Evolutionary conservation across 37 sponge, comb jelly and placozoan genomes (phyloP).

Genomic region (Spongia lamella): DNA sequence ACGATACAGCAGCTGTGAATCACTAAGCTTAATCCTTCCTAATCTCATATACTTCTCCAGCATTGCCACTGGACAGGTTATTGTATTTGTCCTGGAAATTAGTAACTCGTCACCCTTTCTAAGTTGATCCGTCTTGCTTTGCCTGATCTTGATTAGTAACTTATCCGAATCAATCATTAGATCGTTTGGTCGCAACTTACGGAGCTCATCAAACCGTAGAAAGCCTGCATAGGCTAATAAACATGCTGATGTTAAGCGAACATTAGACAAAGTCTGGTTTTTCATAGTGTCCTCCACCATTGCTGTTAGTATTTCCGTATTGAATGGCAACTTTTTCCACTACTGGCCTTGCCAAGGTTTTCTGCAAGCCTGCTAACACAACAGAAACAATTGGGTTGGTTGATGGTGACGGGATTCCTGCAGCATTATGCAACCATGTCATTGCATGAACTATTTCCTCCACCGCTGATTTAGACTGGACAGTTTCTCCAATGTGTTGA

Average conservation of each 20-base stretch:
- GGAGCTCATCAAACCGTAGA: conserved; percentile 18
- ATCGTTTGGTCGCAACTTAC: background rate
- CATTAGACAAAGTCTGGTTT: too few species aligned
- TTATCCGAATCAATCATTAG: too few species aligned
- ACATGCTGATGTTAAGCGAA: too few species aligned
- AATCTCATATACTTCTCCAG: conserved; percentile 7
- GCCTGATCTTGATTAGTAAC: too few species aligned
- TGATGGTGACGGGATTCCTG: too few species aligned
- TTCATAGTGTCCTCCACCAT: too few species aligned
- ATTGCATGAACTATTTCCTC: conserved; percentile 25
- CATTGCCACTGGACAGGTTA: conserved; percentile 35
- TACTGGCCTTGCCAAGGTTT: conserved; percentile 10
- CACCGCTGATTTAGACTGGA: conserved; percentile 14
- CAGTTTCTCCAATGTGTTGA: conserved; percentile 3
- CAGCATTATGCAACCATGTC: conserved; percentile 9
- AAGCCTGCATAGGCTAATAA: too few species aligned
- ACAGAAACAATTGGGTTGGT: too few species aligned
- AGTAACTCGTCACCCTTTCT: conserved; percentile 12
- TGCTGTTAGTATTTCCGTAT: background rate
- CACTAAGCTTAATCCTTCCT: background rate
- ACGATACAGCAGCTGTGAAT: background rate
- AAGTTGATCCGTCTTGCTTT: conserved; percentile 34
- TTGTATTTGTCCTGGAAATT: conserved; percentile 17
- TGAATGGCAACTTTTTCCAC: conserved; percentile 6
- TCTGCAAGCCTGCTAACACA: conserved; percentile 5